These are phyloP conservation scores for Aramus guarauna DNA, from an alignment of 2,113 vertebrate species.

Conservation along the genomic window DNA sequence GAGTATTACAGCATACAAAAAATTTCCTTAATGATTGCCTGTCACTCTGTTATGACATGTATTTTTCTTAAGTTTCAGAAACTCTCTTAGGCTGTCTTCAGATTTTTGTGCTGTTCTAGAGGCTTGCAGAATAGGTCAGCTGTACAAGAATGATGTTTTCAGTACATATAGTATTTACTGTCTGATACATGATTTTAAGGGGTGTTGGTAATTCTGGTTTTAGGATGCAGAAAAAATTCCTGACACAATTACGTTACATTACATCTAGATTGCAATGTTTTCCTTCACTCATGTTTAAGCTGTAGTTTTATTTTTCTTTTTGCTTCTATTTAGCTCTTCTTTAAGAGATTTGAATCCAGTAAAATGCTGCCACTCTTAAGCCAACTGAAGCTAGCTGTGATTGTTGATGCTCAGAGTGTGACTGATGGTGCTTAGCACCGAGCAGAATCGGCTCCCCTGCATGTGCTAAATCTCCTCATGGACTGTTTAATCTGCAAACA, in stretches of 20 bases:
- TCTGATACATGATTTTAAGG: not conserved
- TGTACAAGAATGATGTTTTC: not conserved
- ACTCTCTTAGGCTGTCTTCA: not conserved
- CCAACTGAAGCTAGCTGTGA: not conserved
- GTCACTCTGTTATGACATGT: not conserved
- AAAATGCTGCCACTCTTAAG: not conserved
- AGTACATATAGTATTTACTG: not conserved
- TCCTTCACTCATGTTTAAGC: not conserved
- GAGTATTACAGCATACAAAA: not conserved
- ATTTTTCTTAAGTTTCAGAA: not conserved
- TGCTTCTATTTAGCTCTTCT: not conserved
- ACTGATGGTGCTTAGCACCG: not conserved
- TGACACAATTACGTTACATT: not conserved
- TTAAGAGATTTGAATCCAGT: not conserved
- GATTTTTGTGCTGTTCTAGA: not conserved
- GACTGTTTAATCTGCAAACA: conserved; percentile 37
- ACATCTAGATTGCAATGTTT: not conserved
- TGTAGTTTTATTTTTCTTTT: not conserved
- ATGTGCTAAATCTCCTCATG: conserved; percentile 8
- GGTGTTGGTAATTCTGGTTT: not conserved
- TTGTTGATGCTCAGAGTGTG: not conserved
- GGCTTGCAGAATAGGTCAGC: not conserved
- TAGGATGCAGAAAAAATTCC: not conserved
- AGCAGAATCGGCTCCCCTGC: not conserved
- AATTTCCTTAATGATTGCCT: not conserved